phyloP scores from a whole-genome alignment of 2,113 vertebrate species.

The Bubo bubo region DNA sequence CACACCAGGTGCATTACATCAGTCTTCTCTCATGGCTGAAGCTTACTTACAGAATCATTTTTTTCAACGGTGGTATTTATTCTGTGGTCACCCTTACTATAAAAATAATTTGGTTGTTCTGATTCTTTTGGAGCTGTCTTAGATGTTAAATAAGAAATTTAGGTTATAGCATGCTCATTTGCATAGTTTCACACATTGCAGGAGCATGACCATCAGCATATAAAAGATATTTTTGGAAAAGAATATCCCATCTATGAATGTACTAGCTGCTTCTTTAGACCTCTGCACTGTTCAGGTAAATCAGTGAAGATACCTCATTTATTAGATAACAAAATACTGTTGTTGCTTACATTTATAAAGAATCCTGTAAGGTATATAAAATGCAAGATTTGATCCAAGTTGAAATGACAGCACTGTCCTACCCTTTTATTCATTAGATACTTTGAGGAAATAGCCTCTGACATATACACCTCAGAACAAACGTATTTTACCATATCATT shows the following conservation, averaged over 20 bases:
- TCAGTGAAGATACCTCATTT: neutral
- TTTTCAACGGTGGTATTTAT: neutral
- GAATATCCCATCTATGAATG: neutral
- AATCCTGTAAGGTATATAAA: neutral
- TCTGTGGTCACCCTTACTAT: neutral
- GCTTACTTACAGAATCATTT: neutral
- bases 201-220: neutral
- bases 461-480: constrained; percentile 26
- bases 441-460: constrained; percentile 47
- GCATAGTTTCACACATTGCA: neutral
- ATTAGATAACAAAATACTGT: neutral
- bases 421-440: constrained; percentile 44
- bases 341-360: neutral
- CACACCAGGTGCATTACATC: neutral
- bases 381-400: constrained; percentile 34
- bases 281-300: neutral
- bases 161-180: neutral
- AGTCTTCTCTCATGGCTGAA: neutral
- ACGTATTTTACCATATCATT: constrained; percentile 32
- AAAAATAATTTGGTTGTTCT: neutral
- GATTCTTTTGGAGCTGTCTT: neutral
- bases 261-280: neutral
- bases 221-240: neutral
- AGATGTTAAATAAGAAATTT: neutral
- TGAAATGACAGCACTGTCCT: constrained; percentile 54